Base-by-base conservation (phyloP, 2,113 vertebrate species). In the Toxostoma redivivum region DNA sequence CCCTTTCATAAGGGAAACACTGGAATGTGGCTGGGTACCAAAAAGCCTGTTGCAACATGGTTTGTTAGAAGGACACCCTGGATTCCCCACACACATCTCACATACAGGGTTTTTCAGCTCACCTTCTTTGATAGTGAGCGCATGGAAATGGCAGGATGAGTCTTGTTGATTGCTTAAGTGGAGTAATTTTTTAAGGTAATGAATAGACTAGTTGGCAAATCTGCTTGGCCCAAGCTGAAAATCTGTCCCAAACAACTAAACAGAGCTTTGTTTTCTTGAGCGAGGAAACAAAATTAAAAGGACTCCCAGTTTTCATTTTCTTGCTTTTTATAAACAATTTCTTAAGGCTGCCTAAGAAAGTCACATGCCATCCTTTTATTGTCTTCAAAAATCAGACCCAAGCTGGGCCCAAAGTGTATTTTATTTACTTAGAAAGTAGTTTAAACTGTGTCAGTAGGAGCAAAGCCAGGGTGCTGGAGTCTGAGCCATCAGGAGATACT, bases 1-100 rank as follows among this genome's bases (percentile, higher is more conserved):
- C 64, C 47, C 80, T 97, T 96, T 96, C 95, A 90, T 70, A 97
- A 97, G 86, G 96, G 96, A 95, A 97, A 90, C 42, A 19, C 90
- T 92, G 95, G 96, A 96, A 97, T 94, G 94, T 92, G 94, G 92
- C 93, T 3, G 9, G 76, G 90, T 69, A 96, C 89, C 95, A 93
- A 89, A 81, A 87, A 82, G 40, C 95, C 74, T 97, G 96, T 94
- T 40, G 45, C 84, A 96, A 96, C 92, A 93, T 1, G 38, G 91
- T 83, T 76, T 86, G 60, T 85, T 95, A 88, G 92, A 96, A 95
- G 92, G 92, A 94, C 86, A 82, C 80, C 64, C 69, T 91, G 81
- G 81, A 87, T 93, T 81, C 83, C 80, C 89, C 81, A 69, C 78
- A 70, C 33, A 11, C 72, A 72, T 58, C 81, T 94, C 62, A 45